Percentiles rank a stretch among this genome's conserved stretches.
Conservation (phyloP, 2,888 invertebrate genomes). For the Zele albiditarsus region DNA sequence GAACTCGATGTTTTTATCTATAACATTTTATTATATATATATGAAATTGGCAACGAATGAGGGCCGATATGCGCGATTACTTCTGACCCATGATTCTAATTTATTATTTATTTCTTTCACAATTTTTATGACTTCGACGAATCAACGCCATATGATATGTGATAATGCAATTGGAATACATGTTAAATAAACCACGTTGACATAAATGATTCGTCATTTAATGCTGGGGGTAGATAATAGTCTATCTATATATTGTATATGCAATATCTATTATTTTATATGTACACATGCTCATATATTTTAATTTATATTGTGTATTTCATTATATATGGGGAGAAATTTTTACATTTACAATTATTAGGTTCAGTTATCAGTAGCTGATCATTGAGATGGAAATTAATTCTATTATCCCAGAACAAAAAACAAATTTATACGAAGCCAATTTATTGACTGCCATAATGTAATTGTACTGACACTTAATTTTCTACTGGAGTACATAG, state of each 20-base stretch:
- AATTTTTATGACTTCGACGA: slow-evolving; percentile 7
- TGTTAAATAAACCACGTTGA: not conserved
- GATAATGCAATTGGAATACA: slow-evolving; percentile 14
- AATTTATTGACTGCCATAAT: too few relatives aligned
- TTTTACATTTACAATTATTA: too few relatives aligned
- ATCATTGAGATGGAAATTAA: too few relatives aligned
- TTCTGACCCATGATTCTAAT: slow-evolving; percentile 17
- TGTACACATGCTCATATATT: not conserved
- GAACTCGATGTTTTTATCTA: not conserved
- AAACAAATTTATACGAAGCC: too few relatives aligned
- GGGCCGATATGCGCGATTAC: slow-evolving; percentile 12
- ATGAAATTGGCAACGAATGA: slow-evolving; percentile 19
- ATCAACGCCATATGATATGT: not conserved
- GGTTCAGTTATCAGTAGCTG: too few relatives aligned
- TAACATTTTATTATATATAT: not conserved
- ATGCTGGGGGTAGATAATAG: slow-evolving; percentile 26
- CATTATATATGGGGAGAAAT: too few relatives aligned
- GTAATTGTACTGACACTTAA: too few relatives aligned
- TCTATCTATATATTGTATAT: slow-evolving; percentile 1
- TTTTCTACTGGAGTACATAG: too few relatives aligned
- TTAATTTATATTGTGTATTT: too few relatives aligned
- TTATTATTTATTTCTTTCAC: slow-evolving; percentile 15
- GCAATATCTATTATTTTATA: not conserved
- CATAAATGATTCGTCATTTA: slow-evolving; percentile 1
- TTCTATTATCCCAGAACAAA: too few relatives aligned